Evolutionary conservation across 2,888 invertebrate species (phyloP), one percentile per base, ranked within the genome.

Genomic region (Ashinkailepas kermadecensis): DNA sequence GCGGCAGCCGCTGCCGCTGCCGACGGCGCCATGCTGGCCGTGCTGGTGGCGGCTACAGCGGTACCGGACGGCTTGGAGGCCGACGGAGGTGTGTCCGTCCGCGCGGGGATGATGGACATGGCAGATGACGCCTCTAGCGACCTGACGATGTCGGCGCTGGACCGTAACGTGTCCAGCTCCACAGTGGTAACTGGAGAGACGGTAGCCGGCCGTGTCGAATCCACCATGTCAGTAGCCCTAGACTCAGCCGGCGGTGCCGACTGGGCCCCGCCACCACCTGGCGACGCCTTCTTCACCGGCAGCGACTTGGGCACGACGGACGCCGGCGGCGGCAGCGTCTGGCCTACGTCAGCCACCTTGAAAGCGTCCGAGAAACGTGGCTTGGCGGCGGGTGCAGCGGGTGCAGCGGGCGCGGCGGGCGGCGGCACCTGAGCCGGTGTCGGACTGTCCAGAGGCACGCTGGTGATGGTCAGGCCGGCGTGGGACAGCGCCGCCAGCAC

Each of bases 391-490:
- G 70, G 70, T 7, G 39, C 39, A 39, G 64, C 6, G 0, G 70
- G 70, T 7, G 39, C 39, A 39, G 15, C 23, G n/a, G 13, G n/a
- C 39, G 59, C 59, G 11, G 59, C 59, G 59, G 59, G 59, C 59
- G 12, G 59, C 59, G 59, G 12, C 12, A 11, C 59, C 59, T 59
- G 39, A 39, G 39, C 13, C 15, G 64, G 15, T 13, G 54, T 23
- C 56, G 12, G 21, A 15, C 56, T 70, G 25, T 25, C 67, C 67
- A 13, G 21, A 11, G 56, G 7, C 74, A 74, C 74, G 21, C 56
- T 74, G 74, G 74, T 74, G 56, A 74, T 74, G 56, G 74, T 74
- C 10, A 74, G 74, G 10, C 74, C 74, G 74, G 74, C 74, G 54
- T 74, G 56, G 3, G 74, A 74, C 13, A 74, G 74, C 74, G 56